Percentiles rank a stretch among this genome's conserved stretches.
phyloP scores from a whole-genome alignment of 1,140 invertebrate species.

The Pogonomyrmex californicus region DNA sequence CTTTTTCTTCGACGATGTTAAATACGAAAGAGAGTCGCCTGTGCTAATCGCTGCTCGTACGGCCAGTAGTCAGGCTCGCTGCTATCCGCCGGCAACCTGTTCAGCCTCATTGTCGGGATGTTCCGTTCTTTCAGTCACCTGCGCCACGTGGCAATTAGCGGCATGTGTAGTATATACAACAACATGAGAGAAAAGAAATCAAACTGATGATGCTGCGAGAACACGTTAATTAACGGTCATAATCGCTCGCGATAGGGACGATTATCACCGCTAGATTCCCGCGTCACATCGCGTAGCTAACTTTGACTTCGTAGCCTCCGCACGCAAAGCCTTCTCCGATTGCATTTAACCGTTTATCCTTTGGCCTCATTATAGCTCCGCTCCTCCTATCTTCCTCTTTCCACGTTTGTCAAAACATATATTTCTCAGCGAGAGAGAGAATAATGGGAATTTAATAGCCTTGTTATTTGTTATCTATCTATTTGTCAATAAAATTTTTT shows the following conservation, averaged over 20 bases:
- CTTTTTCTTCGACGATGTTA: background rate
- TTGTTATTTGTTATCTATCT: slow-evolving; percentile 33
- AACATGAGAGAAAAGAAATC: slow-evolving; percentile 8
- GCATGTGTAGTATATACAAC: slow-evolving; percentile 1
- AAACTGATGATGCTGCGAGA: slow-evolving; percentile 34
- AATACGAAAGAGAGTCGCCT: slow-evolving; percentile 21
- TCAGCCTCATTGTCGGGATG: slow-evolving; percentile 57
- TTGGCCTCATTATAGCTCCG: background rate
- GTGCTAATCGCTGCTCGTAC: slow-evolving; percentile 37
- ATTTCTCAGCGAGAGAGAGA: background rate
- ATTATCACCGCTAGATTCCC: slow-evolving; percentile 1
- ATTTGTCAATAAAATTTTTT: slow-evolving; percentile 26
- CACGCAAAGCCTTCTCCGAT: background rate
- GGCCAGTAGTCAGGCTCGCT: slow-evolving; percentile 19
- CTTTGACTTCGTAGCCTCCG: background rate
- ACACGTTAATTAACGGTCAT: slow-evolving; percentile 23
- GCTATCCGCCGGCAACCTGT: slow-evolving; percentile 47
- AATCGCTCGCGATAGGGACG: slow-evolving; percentile 20
- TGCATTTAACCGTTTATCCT: slow-evolving; percentile 18
- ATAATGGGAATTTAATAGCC: slow-evolving; percentile 26
- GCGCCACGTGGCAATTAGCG: slow-evolving; percentile 52
- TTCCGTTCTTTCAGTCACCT: slow-evolving; percentile 60
- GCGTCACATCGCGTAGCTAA: background rate
- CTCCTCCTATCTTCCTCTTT: background rate
- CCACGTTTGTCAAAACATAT: slow-evolving; percentile 8